Base-by-base conservation (phyloP, 2,888 invertebrate species). In the Dryomyza anilis region DNA sequence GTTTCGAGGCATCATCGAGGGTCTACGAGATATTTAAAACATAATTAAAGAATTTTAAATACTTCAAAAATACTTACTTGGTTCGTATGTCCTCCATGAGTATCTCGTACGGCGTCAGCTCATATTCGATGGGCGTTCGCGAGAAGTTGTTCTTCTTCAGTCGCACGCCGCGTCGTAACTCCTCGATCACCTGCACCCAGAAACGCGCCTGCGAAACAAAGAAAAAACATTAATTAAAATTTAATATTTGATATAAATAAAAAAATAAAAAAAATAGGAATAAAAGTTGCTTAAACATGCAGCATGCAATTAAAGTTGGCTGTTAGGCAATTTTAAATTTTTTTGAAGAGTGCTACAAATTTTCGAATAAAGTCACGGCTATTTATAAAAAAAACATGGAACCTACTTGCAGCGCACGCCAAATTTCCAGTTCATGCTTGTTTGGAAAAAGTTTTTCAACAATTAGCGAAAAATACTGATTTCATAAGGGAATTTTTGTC, bases 21-120 rank as follows among this genome's bases (percentile, higher is more conserved):
- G n/a, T n/a, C n/a, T n/a, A n/a, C n/a, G n/a, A n/a, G n/a, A n/a
- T n/a, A n/a, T n/a, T n/a, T n/a, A n/a, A n/a, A n/a, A n/a, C n/a
- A n/a, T n/a, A n/a, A n/a, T n/a, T n/a, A n/a, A n/a, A n/a, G n/a
- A n/a, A n/a, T n/a, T n/a, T n/a, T n/a, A n/a, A n/a, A n/a, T n/a
- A n/a, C n/a, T n/a, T n/a, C n/a, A n/a, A n/a, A n/a, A n/a, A n/a
- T 6, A 73, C 75, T 75, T 67, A 88, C 81, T 93, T 89, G 67
- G 93, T 90, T 74, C 96, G 87, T 78, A 98, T 97, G 80, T 98
- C 97, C 81, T 96, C 95, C 93, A 98, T 95, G 64, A 98, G 87
- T 78, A 96, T 95, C 85, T 98, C 97, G 80, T 96, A 97, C 14
- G 97, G 97, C 52, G 97, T 98, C 74, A 97, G 85, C 83, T 96